A percentile compares a stretch with the other conserved stretches of the same genome.
Conservation (phyloP, 2,888 invertebrate species). For the Macaria notata region DNA sequence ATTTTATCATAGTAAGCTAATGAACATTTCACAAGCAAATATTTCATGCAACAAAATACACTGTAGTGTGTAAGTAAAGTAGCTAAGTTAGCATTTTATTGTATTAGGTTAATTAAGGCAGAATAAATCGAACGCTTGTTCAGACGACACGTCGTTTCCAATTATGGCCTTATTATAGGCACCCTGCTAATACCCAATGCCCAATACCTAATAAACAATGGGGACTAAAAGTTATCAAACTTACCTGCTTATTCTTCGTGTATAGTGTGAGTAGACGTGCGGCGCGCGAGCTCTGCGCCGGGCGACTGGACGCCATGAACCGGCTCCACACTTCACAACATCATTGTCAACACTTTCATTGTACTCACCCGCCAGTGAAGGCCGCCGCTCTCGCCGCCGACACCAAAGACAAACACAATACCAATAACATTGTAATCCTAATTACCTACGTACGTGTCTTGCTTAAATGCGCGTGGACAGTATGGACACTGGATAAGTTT, state of each 20-base stretch:
- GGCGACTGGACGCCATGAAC: not conserved
- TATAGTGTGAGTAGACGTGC: constrained; percentile 3
- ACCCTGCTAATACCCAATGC: too few species aligned
- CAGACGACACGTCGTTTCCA: too few species aligned
- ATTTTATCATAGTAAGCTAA: too few species aligned
- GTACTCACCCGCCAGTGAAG: constrained; percentile 37
- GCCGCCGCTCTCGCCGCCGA: constrained; percentile 39
- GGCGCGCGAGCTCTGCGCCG: constrained; percentile 10
- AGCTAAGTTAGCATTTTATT: too few species aligned
- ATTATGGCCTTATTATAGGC: too few species aligned
- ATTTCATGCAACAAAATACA: too few species aligned
- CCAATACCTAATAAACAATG: too few species aligned
- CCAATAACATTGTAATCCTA: constrained; percentile 11
- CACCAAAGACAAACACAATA: constrained; percentile 25
- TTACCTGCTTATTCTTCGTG: constrained; percentile 7
- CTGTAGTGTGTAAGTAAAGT: too few species aligned
- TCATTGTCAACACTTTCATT: constrained; percentile 19
- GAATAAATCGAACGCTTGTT: too few species aligned
- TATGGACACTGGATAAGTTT: constrained; percentile 2
- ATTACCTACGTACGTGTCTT: constrained; percentile 12
- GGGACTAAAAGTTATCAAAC: not conserved
- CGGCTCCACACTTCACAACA: not conserved
- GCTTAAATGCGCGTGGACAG: constrained; percentile 1
- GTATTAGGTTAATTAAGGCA: too few species aligned
- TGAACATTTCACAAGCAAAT: too few species aligned